Percentiles rank a stretch among this genome's conserved stretches.
These are phyloP conservation scores for Acrocephalus scirpaceus DNA, from an alignment of 2,797 vertebrate genomes.

Conservation along the genomic window DNA sequence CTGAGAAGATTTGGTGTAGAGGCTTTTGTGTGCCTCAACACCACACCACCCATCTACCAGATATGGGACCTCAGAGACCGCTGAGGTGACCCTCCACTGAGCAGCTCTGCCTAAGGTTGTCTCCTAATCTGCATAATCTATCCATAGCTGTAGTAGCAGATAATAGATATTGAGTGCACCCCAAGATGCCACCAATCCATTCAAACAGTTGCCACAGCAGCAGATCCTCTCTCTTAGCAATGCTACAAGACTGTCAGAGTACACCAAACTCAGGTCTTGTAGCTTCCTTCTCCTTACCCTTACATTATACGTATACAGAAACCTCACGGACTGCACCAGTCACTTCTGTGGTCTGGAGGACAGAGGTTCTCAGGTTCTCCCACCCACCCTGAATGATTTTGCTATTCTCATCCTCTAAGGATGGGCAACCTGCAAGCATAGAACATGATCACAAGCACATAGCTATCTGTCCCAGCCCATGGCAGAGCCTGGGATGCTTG, in stretches of 20 bases:
- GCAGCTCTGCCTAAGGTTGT: background rate
- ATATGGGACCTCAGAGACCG: background rate
- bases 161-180: background rate
- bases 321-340: fast-evolving
- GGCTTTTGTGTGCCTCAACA: background rate
- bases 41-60: background rate
- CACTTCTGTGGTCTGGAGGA: background rate
- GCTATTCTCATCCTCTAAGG: background rate
- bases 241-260: background rate
- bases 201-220: background rate
- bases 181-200: background rate
- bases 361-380: background rate
- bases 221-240: background rate
- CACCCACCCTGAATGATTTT: background rate
- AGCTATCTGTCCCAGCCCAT: background rate
- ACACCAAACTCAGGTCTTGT: background rate
- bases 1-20: background rate
- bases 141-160: background rate
- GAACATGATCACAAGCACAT: background rate
- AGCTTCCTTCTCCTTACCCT: background rate
- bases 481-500: background rate
- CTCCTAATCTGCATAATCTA: background rate
- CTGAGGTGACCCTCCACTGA: background rate
- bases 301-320: background rate
- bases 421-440: background rate